phyloP scores from a whole-genome alignment of 30 jellyfish, hydroid and myxozoan species.

The Cassiopea andromeda region DNA sequence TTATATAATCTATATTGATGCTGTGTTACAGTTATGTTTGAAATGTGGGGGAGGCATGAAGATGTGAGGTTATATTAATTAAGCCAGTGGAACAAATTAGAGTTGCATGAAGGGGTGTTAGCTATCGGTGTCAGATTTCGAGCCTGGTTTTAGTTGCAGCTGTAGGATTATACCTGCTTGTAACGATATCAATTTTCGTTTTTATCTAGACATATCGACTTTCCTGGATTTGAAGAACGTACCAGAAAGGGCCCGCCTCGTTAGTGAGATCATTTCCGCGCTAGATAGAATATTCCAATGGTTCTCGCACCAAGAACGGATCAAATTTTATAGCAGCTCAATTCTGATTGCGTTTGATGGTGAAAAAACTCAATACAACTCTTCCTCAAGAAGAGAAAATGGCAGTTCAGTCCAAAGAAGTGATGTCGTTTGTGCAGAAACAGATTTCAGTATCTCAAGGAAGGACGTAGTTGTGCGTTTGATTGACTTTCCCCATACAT shows the following conservation, averaged over 20 bases:
- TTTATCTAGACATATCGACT: slow-evolving; percentile 9
- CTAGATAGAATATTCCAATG: slow-evolving; percentile 20
- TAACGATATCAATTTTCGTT: background rate
- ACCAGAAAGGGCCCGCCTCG: slow-evolving; percentile 43
- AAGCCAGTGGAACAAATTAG: too few species aligned
- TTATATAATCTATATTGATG: too few species aligned
- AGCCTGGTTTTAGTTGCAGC: background rate
- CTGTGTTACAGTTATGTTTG: too few species aligned
- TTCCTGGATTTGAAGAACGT: slow-evolving; percentile 48
- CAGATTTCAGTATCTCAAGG: background rate
- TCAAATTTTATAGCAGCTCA: slow-evolving; percentile 63
- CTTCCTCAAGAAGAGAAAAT: background rate
- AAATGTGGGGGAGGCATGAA: too few species aligned
- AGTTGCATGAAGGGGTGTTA: too few species aligned
- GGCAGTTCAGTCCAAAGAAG: background rate
- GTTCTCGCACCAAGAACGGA: slow-evolving; percentile 49
- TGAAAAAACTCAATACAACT: background rate
- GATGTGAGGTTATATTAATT: too few species aligned
- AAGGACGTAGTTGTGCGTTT: slow-evolving; percentile 51
- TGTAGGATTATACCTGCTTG: background rate
- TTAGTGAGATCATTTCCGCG: slow-evolving; percentile 20
- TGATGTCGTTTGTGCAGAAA: slow-evolving; percentile 14
- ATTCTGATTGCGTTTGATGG: slow-evolving; percentile 62
- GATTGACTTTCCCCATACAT: slow-evolving; percentile 73
- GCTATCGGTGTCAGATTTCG: background rate